Base-by-base conservation (phyloP, 2,113 vertebrate genomes). In the Gallinago jamesoni region DNA sequence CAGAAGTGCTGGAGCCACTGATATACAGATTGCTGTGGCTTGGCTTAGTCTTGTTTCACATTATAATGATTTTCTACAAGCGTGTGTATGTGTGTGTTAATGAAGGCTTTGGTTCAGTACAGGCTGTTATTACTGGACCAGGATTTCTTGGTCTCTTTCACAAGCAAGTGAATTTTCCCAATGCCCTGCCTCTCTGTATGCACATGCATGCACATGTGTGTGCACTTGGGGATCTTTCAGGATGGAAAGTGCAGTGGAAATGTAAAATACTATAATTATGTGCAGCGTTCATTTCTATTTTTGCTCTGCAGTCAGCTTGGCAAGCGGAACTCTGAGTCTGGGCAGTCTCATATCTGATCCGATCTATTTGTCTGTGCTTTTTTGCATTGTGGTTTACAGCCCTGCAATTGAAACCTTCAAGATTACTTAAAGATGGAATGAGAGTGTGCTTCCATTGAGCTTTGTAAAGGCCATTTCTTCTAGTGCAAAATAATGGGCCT, bases 381-480 rank as follows among this genome's bases (percentile, higher is more conserved):
- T 96, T 96, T 96, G 94, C 96, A 74, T 96, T 94, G 95, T 89
- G 95, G 93, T 94, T 96, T 95, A 76, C 84, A 95, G 91, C 81
- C 64, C 25, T 89, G 95, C 91, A 93, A 91, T 94, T 93, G 95
- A 94, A 95, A 94, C 81, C 91, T 96, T 95, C 78, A 85, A 62
- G 91, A 94, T 96, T 89, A 94, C 96, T 96, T 96, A 93, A 94
- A 96, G 91, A 95, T 85, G 94, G 94, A 93, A 96, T 50, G 89
- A 82, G 63, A 91, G 84, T 4, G 60, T 94, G 72, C 85, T 83
- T 93, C 93, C 82, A 93, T 68, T 92, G 87, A 84, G 93, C 91
- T 94, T 87, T 87, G 94, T 84, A 83, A 87, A 94, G 95, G 59
- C 93, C 87, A 52, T 96, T 95, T 95, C 92, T 95, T 94, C 83